These are phyloP conservation scores for Pachypanchax playfairii DNA, from an alignment of 2,113 vertebrate species.

Conservation along the genomic window DNA sequence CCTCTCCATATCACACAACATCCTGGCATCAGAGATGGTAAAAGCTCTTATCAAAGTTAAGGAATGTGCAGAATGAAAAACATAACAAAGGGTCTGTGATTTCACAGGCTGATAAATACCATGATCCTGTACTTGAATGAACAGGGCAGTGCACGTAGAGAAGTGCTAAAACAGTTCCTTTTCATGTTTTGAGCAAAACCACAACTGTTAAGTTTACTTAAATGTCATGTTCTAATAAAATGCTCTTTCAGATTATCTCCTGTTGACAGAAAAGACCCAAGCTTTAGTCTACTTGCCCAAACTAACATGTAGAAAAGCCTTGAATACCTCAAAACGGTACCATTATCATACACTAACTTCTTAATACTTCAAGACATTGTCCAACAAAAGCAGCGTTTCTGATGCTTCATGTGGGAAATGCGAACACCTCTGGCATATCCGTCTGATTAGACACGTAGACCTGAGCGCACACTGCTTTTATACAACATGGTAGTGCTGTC, in stretches of 20 bases:
- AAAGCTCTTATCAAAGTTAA: conserved; percentile 49
- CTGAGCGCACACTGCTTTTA: no score
- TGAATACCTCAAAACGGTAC: no score
- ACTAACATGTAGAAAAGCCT: background rate
- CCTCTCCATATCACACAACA: conserved; percentile 22
- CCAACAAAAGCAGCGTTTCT: background rate
- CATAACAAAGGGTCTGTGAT: conserved; percentile 25
- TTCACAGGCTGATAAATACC: conserved; percentile 26
- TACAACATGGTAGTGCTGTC: no score
- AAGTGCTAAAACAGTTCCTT: background rate
- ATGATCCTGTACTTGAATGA: conserved; percentile 11
- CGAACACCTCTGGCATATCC: no score
- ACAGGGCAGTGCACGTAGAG: background rate
- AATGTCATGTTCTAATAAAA: background rate
- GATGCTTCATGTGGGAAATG: no score
- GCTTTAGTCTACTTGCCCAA: background rate
- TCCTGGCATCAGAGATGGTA: conserved; percentile 38
- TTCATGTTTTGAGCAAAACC: background rate
- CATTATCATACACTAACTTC: no score
- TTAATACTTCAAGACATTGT: background rate
- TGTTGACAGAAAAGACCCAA: background rate
- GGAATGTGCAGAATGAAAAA: conserved; percentile 65
- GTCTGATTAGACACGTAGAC: no score
- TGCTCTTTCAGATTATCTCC: background rate
- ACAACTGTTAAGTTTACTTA: background rate